Evolutionary conservation across 2,797 vertebrate species (phyloP).

Genomic region (Tokudaia tokunoshimensis): DNA sequence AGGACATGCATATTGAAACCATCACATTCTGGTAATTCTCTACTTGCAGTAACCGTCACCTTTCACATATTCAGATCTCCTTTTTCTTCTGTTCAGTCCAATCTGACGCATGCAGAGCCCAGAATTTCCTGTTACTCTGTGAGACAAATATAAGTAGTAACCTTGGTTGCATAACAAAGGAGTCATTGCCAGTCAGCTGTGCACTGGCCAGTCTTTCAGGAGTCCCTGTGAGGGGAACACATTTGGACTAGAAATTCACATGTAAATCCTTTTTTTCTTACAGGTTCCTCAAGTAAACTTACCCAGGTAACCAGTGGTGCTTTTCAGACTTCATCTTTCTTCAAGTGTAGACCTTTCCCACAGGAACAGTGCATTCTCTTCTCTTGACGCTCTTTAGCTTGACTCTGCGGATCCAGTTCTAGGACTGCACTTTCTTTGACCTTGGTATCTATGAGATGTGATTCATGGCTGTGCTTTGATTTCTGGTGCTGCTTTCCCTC

Average conservation of each 20-base stretch:
- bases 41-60: not conserved
- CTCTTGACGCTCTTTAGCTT: not conserved
- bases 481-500: not conserved
- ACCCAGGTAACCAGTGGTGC: not conserved
- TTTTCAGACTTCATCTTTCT: not conserved
- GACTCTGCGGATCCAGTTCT: not conserved
- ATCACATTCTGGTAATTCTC: not conserved
- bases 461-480: not conserved
- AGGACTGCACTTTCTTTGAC: conserved; percentile 1
- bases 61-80: not conserved
- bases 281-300: not conserved
- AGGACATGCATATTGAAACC: not conserved
- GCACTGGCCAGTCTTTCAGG: not conserved
- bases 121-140: not conserved
- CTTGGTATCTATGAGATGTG: conserved; percentile 16
- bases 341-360: not conserved
- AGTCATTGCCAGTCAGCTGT: not conserved
- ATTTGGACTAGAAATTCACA: not conserved
- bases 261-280: not conserved
- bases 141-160: not conserved
- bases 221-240: not conserved
- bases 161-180: not conserved
- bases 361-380: not conserved
- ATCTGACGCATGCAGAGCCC: not conserved
- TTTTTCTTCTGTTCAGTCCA: not conserved